Conservation (phyloP, 2,888 invertebrate genomes). For the Pseudeuparius sepicola region DNA sequence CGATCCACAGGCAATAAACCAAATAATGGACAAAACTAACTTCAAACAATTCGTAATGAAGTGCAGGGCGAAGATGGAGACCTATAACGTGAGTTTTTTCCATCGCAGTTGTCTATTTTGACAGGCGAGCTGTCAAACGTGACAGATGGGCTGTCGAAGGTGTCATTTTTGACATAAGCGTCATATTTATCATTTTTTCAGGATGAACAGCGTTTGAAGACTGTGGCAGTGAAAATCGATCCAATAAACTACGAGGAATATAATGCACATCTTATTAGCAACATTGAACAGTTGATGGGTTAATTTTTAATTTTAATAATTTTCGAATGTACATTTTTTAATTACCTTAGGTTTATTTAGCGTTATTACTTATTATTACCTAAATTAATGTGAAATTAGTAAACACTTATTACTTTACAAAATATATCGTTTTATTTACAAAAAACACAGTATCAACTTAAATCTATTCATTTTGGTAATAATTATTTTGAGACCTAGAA, state of each 20-base stretch:
- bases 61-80: slow-evolving; percentile 81
- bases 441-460: no score
- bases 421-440: no score
- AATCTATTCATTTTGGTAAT: not conserved
- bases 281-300: slow-evolving; percentile 22
- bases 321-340: not conserved
- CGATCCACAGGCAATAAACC: slow-evolving; percentile 55
- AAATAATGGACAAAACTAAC: slow-evolving; percentile 60
- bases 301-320: slow-evolving; percentile 9
- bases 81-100: slow-evolving; percentile 62
- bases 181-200: no score
- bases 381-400: slow-evolving; percentile 3
- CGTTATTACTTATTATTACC: slow-evolving; percentile 4
- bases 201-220: slow-evolving; percentile 76
- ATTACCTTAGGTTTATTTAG: slow-evolving; percentile 2
- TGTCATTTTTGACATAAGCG: no score
- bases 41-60: slow-evolving; percentile 77
- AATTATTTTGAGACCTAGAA: slow-evolving; percentile 3
- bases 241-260: slow-evolving; percentile 71
- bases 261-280: slow-evolving; percentile 37
- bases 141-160: no score
- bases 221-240: slow-evolving; percentile 56
- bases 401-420: no score
- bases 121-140: no score
- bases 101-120: slow-evolving; percentile 1